Base-by-base conservation (phyloP, 2,113 vertebrate genomes). In the Hippocampus guttulatus region DNA sequence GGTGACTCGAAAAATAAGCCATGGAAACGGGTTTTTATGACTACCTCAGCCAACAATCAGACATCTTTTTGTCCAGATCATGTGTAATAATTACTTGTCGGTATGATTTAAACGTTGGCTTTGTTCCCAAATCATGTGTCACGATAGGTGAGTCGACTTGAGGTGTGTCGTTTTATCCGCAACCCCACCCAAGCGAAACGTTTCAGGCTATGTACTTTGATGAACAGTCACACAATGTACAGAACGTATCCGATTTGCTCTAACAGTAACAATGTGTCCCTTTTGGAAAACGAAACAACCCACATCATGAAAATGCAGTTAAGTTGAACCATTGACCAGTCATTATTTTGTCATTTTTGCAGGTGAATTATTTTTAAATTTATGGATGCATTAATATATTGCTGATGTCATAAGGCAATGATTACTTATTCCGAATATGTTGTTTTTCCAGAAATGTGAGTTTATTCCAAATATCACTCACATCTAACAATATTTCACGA, bases 101-200 rank as follows among this genome's bases (percentile, higher is more conserved):
- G 10, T 25, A 25, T 47, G 41, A 25, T 25, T 23, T 18, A 27
- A 12, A 23, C 3, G 21, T 43, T 64, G 21, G 18, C 38, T 64
- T 5, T n/a, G 21, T 1, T 41, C 21, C 38, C 21, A 14, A 64
- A 43, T 61, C 15, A 61, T 30, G 27, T 61, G 58, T 61, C 58
- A 30, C 27, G 14, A 18, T 30, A 64, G 62, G 38, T 64, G 20
- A 41, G 20, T 21, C 38, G 21, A 38, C 15, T 27, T 33, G 16
- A 64, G 62, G 38, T 64, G 38, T 64, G 20, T 21, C 38, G 21
- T 64, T 62, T n/a, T 41, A 43, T 61, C 25, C 16, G 3, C 40
- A 64, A 43, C 38, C 62, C 41, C 62, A 43, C 62, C 62, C 18
- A 64, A 64, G 20, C 23, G 7, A 62, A 62, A 62, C 23, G 55